Percentiles rank a stretch among this genome's conserved stretches.
These are phyloP conservation scores for Pseudoips prasinana DNA, from an alignment of 2,888 invertebrate genomes.

Conservation along the genomic window DNA sequence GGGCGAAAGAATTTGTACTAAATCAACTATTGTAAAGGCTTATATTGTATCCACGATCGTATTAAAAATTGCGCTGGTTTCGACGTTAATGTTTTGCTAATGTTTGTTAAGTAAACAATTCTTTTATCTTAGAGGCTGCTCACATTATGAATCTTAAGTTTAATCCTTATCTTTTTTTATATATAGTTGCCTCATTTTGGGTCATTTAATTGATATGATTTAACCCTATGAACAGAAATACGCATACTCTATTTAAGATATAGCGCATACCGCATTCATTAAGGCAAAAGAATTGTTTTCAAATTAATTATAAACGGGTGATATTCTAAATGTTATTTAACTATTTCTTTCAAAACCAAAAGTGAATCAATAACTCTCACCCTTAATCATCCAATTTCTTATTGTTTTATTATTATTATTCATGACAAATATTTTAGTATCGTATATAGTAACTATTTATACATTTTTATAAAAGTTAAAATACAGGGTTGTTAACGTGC, in stretches of 20 bases:
- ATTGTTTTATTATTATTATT: constrained; percentile 1
- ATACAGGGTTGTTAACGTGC: constrained; percentile 26
- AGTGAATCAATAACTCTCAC: no score
- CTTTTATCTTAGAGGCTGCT: constrained; percentile 14
- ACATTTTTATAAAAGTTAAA: constrained; percentile 13
- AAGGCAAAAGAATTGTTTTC: constrained; percentile 26
- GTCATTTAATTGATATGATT: no score
- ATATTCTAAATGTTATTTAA: no score
- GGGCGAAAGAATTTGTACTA: constrained; percentile 33
- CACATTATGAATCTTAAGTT: no score
- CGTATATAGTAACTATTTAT: constrained; percentile 12
- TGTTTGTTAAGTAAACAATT: constrained; percentile 16
- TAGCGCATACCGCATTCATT: background rate
- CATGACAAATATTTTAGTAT: constrained; percentile 1
- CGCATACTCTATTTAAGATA: no score
- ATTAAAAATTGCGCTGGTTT: constrained; percentile 21
- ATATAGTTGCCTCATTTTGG: no score
- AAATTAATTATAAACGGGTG: background rate
- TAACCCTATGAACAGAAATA: no score
- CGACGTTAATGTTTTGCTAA: constrained; percentile 17
- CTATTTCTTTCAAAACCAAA: no score
- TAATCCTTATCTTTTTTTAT: no score
- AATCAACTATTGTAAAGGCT: constrained; percentile 15
- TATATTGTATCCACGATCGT: constrained; percentile 16
- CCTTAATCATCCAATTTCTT: no score